These are phyloP conservation scores for Desmodus rotundus DNA, from an alignment of 2,113 vertebrate genomes.

Conservation along the genomic window DNA sequence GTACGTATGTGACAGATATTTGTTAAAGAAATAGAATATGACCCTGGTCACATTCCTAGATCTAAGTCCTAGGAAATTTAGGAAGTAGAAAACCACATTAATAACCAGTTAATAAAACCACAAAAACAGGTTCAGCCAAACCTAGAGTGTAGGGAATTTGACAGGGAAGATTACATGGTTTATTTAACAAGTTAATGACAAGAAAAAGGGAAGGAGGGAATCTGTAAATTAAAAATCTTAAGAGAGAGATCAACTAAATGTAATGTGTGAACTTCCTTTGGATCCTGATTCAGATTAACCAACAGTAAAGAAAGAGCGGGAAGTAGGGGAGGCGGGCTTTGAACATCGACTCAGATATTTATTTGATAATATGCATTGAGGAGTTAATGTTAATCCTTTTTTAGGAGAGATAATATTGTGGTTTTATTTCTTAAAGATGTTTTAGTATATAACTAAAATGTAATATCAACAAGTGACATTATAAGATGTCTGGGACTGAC, in stretches of 20 bases:
- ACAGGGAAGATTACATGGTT: not conserved
- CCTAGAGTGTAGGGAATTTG: not conserved
- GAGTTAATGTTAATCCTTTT: not conserved
- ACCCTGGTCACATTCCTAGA: not conserved
- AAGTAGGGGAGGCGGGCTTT: not conserved
- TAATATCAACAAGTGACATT: not conserved
- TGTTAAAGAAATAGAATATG: not conserved
- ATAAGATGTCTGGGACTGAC: not conserved
- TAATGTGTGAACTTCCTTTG: not conserved
- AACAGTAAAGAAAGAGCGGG: not conserved
- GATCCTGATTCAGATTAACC: not conserved
- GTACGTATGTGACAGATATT: not conserved
- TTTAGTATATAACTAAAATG: not conserved
- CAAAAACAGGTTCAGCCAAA: not conserved
- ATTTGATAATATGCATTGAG: not conserved
- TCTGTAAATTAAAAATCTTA: not conserved
- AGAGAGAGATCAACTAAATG: not conserved
- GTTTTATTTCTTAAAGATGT: not conserved
- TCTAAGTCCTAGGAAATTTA: not conserved
- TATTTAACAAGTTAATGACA: not conserved
- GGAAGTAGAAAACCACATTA: not conserved
- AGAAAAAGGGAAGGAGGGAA: not conserved
- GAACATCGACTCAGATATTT: not conserved
- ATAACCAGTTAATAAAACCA: too few species aligned
- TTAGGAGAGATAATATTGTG: not conserved